These are phyloP conservation scores for Microplitis demolitor DNA, from an alignment of 1,140 invertebrate genomes.

Conservation along the genomic window DNA sequence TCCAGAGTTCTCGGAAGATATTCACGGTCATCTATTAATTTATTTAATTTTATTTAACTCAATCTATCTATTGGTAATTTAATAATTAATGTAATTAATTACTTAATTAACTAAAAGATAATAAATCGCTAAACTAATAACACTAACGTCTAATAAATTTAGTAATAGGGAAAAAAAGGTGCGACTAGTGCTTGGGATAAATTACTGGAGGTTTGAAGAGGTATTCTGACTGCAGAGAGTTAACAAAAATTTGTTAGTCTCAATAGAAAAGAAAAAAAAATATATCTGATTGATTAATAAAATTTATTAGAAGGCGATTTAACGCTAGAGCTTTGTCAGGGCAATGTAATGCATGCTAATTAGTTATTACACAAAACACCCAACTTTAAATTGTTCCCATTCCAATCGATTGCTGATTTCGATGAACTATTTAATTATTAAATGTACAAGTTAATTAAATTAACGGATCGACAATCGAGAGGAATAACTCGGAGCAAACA, in stretches of 20 bases:
- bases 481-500: constrained; percentile 40
- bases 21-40: constrained; percentile 13
- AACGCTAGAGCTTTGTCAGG: constrained; percentile 2
- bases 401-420: constrained; percentile 16
- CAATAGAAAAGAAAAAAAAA: not conserved
- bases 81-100: not conserved
- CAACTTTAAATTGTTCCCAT: constrained; percentile 20
- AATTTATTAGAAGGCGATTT: not conserved
- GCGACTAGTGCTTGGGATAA: constrained; percentile 11
- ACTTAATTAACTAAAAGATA: not conserved
- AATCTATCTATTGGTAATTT: not conserved
- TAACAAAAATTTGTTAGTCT: not conserved
- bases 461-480: constrained; percentile 27
- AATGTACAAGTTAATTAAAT: not conserved
- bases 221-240: constrained; percentile 33
- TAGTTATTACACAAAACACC: constrained; percentile 1
- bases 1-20: constrained; percentile 59
- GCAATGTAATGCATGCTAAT: not conserved
- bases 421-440: not conserved
- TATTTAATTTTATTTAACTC: not conserved
- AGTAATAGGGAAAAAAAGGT: constrained; percentile 10
- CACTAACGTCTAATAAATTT: not conserved
- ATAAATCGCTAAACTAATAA: not conserved
- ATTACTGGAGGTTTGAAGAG: constrained; percentile 13
- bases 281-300: not conserved